These are phyloP conservation scores for Platichthys flesus DNA, from an alignment of 2,113 vertebrate genomes.

Conservation along the genomic window DNA sequence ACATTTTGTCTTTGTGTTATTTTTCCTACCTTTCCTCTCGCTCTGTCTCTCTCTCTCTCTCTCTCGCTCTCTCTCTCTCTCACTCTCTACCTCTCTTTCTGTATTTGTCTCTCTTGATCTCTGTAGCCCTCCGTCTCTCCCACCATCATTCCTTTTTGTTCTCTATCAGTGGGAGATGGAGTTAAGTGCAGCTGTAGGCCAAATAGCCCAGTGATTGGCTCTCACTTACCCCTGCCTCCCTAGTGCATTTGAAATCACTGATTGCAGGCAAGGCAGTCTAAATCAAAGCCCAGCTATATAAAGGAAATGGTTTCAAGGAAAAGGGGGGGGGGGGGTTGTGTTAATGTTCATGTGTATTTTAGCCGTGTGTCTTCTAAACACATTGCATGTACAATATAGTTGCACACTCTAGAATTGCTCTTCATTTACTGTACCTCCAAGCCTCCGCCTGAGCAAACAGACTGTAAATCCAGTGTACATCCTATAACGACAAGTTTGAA, in stretches of 20 bases:
- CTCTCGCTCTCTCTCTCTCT: slow-evolving; percentile 39
- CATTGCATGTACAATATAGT: slow-evolving; percentile 11
- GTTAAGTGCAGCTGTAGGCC: slow-evolving; percentile 79
- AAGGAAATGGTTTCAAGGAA: slow-evolving; percentile 63
- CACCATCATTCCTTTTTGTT: slow-evolving; percentile 67
- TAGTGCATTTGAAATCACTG: slow-evolving; percentile 76
- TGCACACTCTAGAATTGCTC: slow-evolving; percentile 1
- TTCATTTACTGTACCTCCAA: slow-evolving; percentile 12
- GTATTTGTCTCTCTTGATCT: slow-evolving; percentile 64
- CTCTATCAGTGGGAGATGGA: slow-evolving; percentile 67
- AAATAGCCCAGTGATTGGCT: slow-evolving; percentile 80
- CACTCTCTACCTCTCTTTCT: slow-evolving; percentile 30
- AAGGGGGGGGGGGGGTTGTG: slow-evolving; percentile 7
- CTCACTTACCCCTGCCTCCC: slow-evolving; percentile 75
- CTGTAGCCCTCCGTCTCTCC: slow-evolving; percentile 53
- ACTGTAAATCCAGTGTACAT: slow-evolving; percentile 5
- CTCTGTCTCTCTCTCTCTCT: slow-evolving; percentile 46
- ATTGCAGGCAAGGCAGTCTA: slow-evolving; percentile 73
- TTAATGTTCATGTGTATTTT: background rate
- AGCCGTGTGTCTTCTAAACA: background rate
- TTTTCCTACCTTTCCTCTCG: slow-evolving; percentile 13
- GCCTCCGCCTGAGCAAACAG: slow-evolving; percentile 26
- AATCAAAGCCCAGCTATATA: slow-evolving; percentile 65
- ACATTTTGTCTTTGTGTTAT: slow-evolving; percentile 40
- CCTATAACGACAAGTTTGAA: background rate